Percentiles rank a stretch among this genome's conserved stretches.
Evolutionary conservation across 2,113 vertebrate genomes (phyloP).

Genomic region (Notarius lentiginosus): DNA sequence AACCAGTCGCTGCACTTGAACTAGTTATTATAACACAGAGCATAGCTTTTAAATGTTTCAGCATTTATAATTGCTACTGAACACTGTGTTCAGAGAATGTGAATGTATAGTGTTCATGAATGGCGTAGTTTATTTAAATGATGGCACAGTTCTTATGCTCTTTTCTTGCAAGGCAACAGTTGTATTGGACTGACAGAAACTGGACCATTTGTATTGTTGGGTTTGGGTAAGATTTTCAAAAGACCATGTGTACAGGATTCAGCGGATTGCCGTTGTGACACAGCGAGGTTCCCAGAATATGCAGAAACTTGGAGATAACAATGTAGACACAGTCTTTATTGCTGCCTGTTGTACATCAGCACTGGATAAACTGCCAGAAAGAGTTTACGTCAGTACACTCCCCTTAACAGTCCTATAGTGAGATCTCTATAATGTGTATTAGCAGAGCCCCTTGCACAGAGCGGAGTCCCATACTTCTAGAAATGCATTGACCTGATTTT

Average conservation of each 20-base stretch:
- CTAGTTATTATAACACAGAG: not conserved
- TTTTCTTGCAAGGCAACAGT: slow-evolving; percentile 1
- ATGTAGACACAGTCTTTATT: not conserved
- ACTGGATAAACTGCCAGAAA: not conserved
- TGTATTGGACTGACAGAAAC: not conserved
- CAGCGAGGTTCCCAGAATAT: slow-evolving; percentile 9
- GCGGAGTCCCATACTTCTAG: too few species aligned
- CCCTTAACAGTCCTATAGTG: not conserved
- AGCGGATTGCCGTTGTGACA: not conserved
- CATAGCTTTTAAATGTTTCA: not conserved
- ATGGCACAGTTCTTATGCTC: not conserved
- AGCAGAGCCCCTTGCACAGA: too few species aligned
- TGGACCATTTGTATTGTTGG: not conserved
- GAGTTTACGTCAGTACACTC: not conserved
- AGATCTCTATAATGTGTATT: not conserved
- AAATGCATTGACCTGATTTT: too few species aligned
- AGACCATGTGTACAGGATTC: not conserved
- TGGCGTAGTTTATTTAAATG: not conserved
- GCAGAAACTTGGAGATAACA: slow-evolving; percentile 2
- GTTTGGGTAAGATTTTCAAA: not conserved
- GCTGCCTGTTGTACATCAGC: not conserved
- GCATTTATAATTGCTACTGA: not conserved
- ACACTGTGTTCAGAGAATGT: not conserved
- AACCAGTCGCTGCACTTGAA: not conserved
- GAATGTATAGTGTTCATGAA: not conserved